These are phyloP conservation scores for Xenentodon cancila DNA, from an alignment of 2,797 vertebrate species.

Conservation along the genomic window DNA sequence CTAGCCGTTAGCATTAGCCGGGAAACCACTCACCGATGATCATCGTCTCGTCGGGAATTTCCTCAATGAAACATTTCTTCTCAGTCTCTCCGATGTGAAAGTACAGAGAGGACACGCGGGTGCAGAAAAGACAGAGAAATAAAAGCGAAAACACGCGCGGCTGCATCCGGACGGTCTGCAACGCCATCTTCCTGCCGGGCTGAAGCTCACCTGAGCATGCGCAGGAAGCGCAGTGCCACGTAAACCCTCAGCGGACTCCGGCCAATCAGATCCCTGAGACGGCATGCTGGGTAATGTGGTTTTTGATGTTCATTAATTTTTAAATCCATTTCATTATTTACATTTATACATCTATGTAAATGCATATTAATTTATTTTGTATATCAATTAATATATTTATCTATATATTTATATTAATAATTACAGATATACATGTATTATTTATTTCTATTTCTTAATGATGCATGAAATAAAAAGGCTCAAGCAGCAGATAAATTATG, in stretches of 20 bases:
- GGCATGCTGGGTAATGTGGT: constrained; percentile 42
- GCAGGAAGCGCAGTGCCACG: constrained; percentile 78
- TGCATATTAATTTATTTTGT: too few relatives aligned
- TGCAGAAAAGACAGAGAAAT: constrained; percentile 43
- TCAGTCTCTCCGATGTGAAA: constrained; percentile 89
- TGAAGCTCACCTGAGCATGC: constrained; percentile 58
- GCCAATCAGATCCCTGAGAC: constrained; percentile 68
- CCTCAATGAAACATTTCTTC: constrained; percentile 94
- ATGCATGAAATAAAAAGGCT: too few relatives aligned
- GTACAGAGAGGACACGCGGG: constrained; percentile 56
- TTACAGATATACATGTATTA: too few relatives aligned
- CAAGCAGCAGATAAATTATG: too few relatives aligned
- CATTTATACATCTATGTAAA: too few relatives aligned
- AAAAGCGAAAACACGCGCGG: constrained; percentile 68
- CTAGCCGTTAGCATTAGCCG: constrained; percentile 55
- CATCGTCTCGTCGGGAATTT: constrained; percentile 94
- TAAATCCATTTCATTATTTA: too few relatives aligned
- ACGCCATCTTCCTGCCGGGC: constrained; percentile 82
- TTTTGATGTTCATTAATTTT: background rate
- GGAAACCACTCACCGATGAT: constrained; percentile 71
- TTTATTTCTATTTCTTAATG: too few relatives aligned
- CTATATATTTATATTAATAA: too few relatives aligned
- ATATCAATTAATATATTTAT: too few relatives aligned
- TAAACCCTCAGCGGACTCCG: constrained; percentile 56
- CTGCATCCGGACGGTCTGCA: constrained; percentile 68